phyloP scores from a whole-genome alignment of 2,888 invertebrate genomes.

The Cacoxenus indagator region DNA sequence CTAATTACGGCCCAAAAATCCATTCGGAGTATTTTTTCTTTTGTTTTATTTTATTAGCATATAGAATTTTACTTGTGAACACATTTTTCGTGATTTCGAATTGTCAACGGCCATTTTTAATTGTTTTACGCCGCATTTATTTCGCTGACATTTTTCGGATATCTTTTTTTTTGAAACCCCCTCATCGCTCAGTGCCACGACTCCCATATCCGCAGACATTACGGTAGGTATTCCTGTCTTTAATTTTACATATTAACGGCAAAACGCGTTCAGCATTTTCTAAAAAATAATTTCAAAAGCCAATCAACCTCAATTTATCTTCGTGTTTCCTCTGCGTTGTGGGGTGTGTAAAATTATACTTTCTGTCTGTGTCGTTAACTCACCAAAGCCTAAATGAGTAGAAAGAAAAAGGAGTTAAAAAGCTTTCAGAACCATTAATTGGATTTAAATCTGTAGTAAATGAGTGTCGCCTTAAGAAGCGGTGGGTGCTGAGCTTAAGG shows the following conservation, averaged over 20 bases:
- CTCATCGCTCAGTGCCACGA: too few relatives aligned
- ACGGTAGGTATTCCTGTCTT: slow-evolving; percentile 27
- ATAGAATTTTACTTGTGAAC: too few relatives aligned
- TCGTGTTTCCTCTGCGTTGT: too few relatives aligned
- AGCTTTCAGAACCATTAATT: slow-evolving; percentile 54
- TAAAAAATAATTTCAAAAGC: slow-evolving; percentile 46
- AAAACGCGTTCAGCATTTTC: slow-evolving; percentile 55
- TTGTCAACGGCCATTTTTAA: not conserved
- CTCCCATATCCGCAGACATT: too few relatives aligned
- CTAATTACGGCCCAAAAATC: not conserved
- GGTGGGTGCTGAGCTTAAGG: not conserved
- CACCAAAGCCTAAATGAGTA: not conserved
- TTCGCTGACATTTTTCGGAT: slow-evolving; percentile 50
- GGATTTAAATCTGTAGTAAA: slow-evolving; percentile 52
- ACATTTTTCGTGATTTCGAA: not conserved
- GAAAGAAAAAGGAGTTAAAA: slow-evolving; percentile 6
- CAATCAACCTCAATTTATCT: not conserved
- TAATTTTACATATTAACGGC: slow-evolving; percentile 57
- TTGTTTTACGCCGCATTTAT: slow-evolving; percentile 49
- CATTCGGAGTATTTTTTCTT: not conserved
- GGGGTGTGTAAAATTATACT: not conserved
- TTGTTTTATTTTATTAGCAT: not conserved
- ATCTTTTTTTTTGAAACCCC: not conserved
- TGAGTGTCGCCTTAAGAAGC: not conserved
- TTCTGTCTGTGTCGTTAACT: slow-evolving; percentile 2